Evolutionary conservation across 2,113 vertebrate species (phyloP).

Genomic region (Micromys minutus): DNA sequence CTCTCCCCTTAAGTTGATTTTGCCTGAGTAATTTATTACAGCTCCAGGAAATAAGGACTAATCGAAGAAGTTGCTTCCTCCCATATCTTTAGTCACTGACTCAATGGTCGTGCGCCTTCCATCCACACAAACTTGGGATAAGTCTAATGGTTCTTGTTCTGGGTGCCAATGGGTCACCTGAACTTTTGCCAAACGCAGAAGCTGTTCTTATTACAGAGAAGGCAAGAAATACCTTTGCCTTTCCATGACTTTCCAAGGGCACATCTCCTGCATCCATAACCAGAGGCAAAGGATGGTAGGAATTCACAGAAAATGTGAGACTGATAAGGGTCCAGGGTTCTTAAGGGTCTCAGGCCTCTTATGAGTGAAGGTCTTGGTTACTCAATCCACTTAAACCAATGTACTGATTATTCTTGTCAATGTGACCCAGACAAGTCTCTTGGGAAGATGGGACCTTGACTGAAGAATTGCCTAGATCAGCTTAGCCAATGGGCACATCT

Average conservation of each 20-base stretch:
- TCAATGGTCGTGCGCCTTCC: not conserved
- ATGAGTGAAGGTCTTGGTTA: not conserved
- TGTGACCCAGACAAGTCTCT: not conserved
- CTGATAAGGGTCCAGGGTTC: not conserved
- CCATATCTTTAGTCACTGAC: not conserved
- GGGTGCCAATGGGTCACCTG: not conserved
- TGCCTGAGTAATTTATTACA: not conserved
- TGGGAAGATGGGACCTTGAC: not conserved
- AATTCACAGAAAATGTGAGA: not conserved
- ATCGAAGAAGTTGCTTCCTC: not conserved
- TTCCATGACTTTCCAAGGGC: not conserved
- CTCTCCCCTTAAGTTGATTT: not conserved
- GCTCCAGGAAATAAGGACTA: not conserved
- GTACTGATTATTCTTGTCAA: not conserved
- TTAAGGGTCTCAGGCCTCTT: not conserved
- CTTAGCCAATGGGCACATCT: not conserved
- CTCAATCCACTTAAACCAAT: not conserved
- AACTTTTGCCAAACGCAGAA: not conserved
- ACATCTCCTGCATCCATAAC: not conserved
- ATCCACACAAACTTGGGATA: not conserved
- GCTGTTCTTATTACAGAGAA: not conserved
- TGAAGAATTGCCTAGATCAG: not conserved
- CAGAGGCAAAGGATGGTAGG: not conserved
- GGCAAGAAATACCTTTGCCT: not conserved
- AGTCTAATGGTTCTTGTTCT: not conserved